Evolutionary conservation across 1,140 invertebrate genomes (phyloP).

Genomic region (Megalopta genalis): DNA sequence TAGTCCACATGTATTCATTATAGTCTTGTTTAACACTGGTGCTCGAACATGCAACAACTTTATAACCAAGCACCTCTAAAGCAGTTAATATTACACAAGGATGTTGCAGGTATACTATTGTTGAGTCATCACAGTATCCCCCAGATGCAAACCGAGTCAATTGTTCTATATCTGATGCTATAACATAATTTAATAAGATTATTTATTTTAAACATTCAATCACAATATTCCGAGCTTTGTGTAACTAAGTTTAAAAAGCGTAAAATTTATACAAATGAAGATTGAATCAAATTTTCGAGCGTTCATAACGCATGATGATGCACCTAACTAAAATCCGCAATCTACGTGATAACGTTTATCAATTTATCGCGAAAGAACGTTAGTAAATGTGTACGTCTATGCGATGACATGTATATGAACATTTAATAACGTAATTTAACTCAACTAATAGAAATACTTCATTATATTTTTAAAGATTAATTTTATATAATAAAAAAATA

Average conservation of each 20-base stretch:
- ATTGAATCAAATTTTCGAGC: too few species aligned
- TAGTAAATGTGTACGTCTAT: too few species aligned
- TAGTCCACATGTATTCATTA: slow-evolving; percentile 96
- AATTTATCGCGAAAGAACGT: neutral
- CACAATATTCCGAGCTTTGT: neutral
- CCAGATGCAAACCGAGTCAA: too few species aligned
- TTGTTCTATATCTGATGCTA: slow-evolving; percentile 89
- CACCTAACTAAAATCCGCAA: neutral
- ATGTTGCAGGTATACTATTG: too few species aligned
- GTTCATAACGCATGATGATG: neutral
- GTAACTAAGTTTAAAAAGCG: neutral
- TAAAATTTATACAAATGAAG: too few species aligned
- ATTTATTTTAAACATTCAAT: neutral
- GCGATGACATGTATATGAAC: too few species aligned
- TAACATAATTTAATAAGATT: slow-evolving; percentile 65
- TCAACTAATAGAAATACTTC: too few species aligned
- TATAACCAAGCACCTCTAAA: slow-evolving; percentile 91
- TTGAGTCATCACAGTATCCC: too few species aligned
- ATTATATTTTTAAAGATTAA: too few species aligned
- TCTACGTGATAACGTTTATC: slow-evolving; percentile 4
- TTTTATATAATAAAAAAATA: too few species aligned
- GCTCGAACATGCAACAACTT: slow-evolving; percentile 91
- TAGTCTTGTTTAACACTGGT: slow-evolving; percentile 92
- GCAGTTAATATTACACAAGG: slow-evolving; percentile 92
- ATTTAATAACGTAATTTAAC: too few species aligned